Evolutionary conservation across 2,113 vertebrate genomes (phyloP), one percentile per base, ranked within the genome.

Genomic region (Hyla sarda): DNA sequence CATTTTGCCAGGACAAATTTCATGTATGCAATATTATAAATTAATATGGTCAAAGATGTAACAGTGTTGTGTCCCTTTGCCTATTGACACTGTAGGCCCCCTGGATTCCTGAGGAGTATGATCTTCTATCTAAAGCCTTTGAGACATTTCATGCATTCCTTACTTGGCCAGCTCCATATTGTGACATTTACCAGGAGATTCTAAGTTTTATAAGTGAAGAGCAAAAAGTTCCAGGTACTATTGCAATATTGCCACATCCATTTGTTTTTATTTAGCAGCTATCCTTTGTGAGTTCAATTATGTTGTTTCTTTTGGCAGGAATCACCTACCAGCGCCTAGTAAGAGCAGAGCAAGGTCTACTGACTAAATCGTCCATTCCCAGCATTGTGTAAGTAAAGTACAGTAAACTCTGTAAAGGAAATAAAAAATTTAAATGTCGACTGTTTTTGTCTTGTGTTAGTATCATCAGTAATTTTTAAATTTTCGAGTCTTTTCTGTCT

Each of bases 251-350:
- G 1, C 11, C 2, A 37, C 11, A 71, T 8, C 9, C 67, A 23
- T 11, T 11, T 6, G 14, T 7, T 17, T 1, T 37, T 62, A 19
- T 23, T n/a, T 11, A 54, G 16, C 10, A 21, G 1, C 45, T 25
- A 5, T 14, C 25, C 10, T 30, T 28, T 19, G 23, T 4, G 34
- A 11, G 17, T n/a, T 52, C 47, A 50, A 0, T 3, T 8, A 28
- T 30, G 45, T 11, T 4, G 81, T 47, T 56, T 58, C 62, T 82
- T 50, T 25, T 69, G 9, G 0, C 89, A 99, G 98, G 98, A 25
- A 97, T 99, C 92, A 96, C 96, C 7, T 99, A 95, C 92, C 97
- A 99, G 91, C 94, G 97, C 78, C 90, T 99, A 88, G 97, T 99
- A 88, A 96, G 96, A 89, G 95, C 96, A 0, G 98, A 99, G 88